Evolutionary conservation across 2,888 invertebrate genomes (phyloP), one percentile per base, ranked within the genome.

Genomic region (Watsonalla cultraria): DNA sequence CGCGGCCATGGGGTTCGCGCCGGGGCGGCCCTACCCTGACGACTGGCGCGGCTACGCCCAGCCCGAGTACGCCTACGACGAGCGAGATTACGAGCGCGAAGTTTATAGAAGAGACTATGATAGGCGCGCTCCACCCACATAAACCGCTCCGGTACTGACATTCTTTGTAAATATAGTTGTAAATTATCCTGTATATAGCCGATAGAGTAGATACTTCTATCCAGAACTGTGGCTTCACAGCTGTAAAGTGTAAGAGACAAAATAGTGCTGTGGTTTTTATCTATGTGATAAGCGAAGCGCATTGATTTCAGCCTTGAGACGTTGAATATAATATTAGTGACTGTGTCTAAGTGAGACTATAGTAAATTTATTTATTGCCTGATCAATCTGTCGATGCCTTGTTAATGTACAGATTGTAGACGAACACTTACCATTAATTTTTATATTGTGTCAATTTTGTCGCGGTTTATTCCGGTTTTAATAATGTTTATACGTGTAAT

Each of bases 71-170:
- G 72, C 83, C 7, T 91, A 91, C 68, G 89, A 89, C 37, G 92
- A 92, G 54, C 90, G 93, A 65, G 92, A 90, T 54, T 90, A 89
- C 57, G 91, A 91, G 61, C 84, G 90, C 47, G 93, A 92, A 60
- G 92, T 93, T 65, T 87, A 94, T 80, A 69, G 93, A 55, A 82
- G 94, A 58, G 94, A 94, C 68, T 94, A 93, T 67, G 94, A 94
- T 70, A 87, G 94, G 58, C 91, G 94, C 62, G 93, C 93, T 57
- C 93, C 93, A 45, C 93, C 93, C 15, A 92, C 93, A 54, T 90
- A 84, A 79, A 59, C 45, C 53, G 56, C 51, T 53, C 52, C 57
- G 47, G 52, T 52, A 56, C 47, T 54, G 45, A 45, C 52, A 56
- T 62, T 62, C 60, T 52, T 68, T 88, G 88, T 88, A 88, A 78